A percentile compares a stretch with the other conserved stretches of the same genome.
Conservation (phyloP, 2,797 vertebrate genomes). For the Thripadectes ignobilis region DNA sequence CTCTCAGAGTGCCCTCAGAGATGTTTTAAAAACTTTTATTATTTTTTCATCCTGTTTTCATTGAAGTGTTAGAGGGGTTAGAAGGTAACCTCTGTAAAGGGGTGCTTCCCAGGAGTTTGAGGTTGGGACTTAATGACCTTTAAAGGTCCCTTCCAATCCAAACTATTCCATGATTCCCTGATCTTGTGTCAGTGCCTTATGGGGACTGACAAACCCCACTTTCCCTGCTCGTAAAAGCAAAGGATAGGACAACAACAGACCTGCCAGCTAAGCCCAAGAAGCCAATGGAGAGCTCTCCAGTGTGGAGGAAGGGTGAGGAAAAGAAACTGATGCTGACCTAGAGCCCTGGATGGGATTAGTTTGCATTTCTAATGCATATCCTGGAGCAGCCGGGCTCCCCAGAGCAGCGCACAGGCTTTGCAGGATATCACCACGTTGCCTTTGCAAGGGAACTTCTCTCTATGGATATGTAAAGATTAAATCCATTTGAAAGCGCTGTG, state of each 20-base stretch:
- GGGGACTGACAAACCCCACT: background rate
- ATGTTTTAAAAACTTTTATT: background rate
- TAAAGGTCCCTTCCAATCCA: background rate
- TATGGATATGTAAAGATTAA: background rate
- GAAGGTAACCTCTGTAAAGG: background rate
- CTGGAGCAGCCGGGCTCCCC: conserved; percentile 16
- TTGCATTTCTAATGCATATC: conserved; percentile 30
- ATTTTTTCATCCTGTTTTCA: background rate
- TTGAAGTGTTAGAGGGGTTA: background rate
- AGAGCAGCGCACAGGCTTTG: background rate
- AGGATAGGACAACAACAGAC: background rate
- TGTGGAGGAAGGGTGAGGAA: fast-evolving
- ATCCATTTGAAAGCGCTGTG: background rate
- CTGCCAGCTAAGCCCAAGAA: background rate
- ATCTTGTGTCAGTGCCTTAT: background rate
- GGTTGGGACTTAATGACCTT: background rate
- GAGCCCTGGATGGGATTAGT: conserved; percentile 41
- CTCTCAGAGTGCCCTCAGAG: background rate
- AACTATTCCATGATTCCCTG: background rate
- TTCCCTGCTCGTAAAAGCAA: background rate
- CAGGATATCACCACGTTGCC: background rate
- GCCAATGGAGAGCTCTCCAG: background rate
- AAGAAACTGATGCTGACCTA: conserved; percentile 57
- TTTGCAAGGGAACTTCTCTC: conserved; percentile 19
- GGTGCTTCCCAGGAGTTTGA: background rate